Evolutionary conservation across 2,113 vertebrate species (phyloP), one percentile per base, ranked within the genome.

Genomic region (Mesitornis unicolor): DNA sequence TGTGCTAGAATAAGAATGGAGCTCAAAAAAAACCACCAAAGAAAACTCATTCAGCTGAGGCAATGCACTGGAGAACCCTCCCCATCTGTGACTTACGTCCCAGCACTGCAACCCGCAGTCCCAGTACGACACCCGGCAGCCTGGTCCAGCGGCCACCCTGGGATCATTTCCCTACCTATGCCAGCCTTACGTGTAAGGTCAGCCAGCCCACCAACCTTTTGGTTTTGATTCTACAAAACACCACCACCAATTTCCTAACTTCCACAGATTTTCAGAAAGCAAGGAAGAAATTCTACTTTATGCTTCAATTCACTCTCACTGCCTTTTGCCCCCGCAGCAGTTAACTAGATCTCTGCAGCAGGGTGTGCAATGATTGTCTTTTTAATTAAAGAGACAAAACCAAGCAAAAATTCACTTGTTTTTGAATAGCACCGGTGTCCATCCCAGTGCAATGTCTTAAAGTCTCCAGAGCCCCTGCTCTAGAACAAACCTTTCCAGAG

Each of bases 201-300:
- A 47, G 16, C 12, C 57, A 88, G 10, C 9, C 25, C 76, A 63
- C 33, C 26, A 2, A 67, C 17, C 33, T 35, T 63, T 18, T 8
- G 7, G 21, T 3, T 90, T 29, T 17, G 8, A 9, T 40, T 70
- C 51, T 42, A 10, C 5, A 61, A 9, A 80, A n/a, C 16, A 26
- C 0, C 35, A 68, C 0, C 1, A 48, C 10, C 9, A 0, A 29
- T 43, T n/a, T 69, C 64, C 56, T 21, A 40, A n/a, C 56, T 70
- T 47, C 10, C 43, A 36, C 12, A 31, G 26, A 13, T 28, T 50
- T 65, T 31, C 25, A 19, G 15, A 14, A 43, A 50, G 11, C 3
- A 63, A 75, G 43, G 0, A 0, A 53, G 16, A 25, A 22, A 74
- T 19, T 67, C 38, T 33, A 5, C 18, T 59, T 36, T 5, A 40